These are phyloP conservation scores for Microcebus ravelobensis DNA, from an alignment of 2,113 vertebrate species.

Conservation along the genomic window DNA sequence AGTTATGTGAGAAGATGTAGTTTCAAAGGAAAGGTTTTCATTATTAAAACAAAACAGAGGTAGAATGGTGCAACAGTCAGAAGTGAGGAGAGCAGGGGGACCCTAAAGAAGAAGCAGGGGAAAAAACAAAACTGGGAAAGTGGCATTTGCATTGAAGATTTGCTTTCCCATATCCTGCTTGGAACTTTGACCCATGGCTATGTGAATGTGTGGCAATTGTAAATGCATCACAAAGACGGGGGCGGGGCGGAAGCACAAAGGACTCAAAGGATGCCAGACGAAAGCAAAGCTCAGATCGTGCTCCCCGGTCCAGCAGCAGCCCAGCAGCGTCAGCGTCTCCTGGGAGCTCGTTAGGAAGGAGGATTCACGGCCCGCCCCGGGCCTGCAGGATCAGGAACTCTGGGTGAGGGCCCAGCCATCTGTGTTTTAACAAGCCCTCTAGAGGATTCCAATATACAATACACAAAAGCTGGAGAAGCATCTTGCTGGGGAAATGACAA, in stretches of 20 bases:
- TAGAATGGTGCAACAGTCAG: not conserved
- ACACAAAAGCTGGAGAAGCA: not conserved
- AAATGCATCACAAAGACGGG: not conserved
- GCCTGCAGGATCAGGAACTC: not conserved
- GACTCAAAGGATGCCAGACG: not conserved
- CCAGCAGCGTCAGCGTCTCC: not conserved
- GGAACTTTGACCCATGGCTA: not conserved
- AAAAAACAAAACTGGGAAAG: not conserved
- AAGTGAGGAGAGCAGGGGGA: not conserved
- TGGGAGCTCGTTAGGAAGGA: not conserved
- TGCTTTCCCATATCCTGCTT: not conserved
- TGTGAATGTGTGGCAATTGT: not conserved
- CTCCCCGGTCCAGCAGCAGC: no score
- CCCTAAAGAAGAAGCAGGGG: not conserved
- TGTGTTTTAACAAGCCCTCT: not conserved
- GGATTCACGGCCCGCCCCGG: not conserved
- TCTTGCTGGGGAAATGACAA: not conserved
- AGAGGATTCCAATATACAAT: not conserved
- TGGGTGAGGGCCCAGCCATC: not conserved
- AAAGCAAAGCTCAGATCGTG: not conserved
- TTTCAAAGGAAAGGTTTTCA: not conserved
- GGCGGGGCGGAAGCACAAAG: not conserved
- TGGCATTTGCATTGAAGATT: not conserved
- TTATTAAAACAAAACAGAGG: not conserved
- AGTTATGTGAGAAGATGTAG: not conserved